Evolutionary conservation across 2,888 invertebrate species (phyloP).

Genomic region (Diplolepis rosae): DNA sequence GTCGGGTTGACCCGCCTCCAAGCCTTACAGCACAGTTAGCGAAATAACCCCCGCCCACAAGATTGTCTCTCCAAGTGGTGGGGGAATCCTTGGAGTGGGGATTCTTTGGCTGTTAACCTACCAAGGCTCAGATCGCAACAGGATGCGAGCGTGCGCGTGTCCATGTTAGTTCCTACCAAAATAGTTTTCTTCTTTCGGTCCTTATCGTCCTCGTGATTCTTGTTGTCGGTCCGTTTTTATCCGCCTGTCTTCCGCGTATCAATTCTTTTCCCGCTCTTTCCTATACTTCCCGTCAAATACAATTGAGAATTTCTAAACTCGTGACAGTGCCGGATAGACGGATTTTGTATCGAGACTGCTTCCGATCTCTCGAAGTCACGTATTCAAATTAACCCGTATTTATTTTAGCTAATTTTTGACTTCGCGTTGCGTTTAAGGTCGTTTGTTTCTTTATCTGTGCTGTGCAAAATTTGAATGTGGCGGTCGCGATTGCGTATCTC

Average conservation of each 20-base stretch:
- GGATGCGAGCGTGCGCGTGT: slow-evolving; percentile 40
- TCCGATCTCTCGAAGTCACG: not conserved
- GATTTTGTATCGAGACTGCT: no score
- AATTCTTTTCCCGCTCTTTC: not conserved
- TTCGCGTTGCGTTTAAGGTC: not conserved
- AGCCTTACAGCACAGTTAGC: not conserved
- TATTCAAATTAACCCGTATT: not conserved
- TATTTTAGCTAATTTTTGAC: not conserved
- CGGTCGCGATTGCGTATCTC: not conserved
- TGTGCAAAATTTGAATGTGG: not conserved
- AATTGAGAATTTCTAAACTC: not conserved
- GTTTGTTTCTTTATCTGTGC: no score
- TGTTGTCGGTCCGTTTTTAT: not conserved
- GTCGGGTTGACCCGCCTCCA: slow-evolving; percentile 34
- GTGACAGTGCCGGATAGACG: not conserved
- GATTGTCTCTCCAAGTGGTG: slow-evolving; percentile 5
- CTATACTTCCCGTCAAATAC: slow-evolving; percentile 3
- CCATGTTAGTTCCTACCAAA: slow-evolving; percentile 5
- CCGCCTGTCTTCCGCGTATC: not conserved
- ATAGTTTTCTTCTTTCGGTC: not conserved
- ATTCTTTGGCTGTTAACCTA: not conserved
- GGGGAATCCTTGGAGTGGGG: slow-evolving; percentile 21
- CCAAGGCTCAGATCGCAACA: slow-evolving; percentile 39
- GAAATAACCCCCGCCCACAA: slow-evolving; percentile 30
- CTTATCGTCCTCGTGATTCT: not conserved